Conservation (phyloP, 1,140 invertebrate species). For the Ectropis grisescens region DNA sequence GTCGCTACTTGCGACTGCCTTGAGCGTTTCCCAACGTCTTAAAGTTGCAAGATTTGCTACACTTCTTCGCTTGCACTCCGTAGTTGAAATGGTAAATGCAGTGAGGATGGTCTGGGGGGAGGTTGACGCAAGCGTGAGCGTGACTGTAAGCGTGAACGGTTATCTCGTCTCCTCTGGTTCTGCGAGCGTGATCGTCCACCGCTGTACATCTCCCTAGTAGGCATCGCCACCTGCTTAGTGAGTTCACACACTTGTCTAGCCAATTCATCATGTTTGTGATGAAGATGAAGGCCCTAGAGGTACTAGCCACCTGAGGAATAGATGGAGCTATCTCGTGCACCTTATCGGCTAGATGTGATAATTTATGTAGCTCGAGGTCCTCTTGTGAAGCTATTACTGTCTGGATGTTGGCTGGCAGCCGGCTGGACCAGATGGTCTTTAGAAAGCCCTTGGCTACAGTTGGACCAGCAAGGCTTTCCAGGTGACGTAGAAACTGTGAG, state of each 20-base stretch:
- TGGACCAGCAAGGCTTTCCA: not conserved
- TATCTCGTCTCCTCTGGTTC: too few species aligned
- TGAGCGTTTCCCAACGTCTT: constrained; percentile 14
- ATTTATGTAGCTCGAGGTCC: not conserved
- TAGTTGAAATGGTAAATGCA: constrained; percentile 20
- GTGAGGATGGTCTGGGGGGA: constrained; percentile 5
- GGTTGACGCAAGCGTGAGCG: not conserved
- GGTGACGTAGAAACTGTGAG: not conserved
- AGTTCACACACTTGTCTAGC: not conserved
- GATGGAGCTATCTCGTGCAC: not conserved
- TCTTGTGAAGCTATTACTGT: not conserved
- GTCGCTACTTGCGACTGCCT: constrained; percentile 21
- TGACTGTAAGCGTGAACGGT: not conserved
- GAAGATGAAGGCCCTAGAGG: not conserved
- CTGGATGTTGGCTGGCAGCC: not conserved
- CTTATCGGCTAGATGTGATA: not conserved
- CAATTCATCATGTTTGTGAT: too few species aligned
- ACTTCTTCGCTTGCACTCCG: constrained; percentile 12
- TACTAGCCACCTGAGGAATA: not conserved
- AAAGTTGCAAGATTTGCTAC: constrained; percentile 14
- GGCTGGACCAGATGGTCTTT: not conserved
- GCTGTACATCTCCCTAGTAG: too few species aligned
- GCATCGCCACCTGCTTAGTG: not conserved
- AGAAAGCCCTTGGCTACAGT: not conserved
- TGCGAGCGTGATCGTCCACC: not conserved